Evolutionary conservation across 2,797 vertebrate species (phyloP), one percentile per base, ranked within the genome.

Genomic region (Trichosurus vulpecula): DNA sequence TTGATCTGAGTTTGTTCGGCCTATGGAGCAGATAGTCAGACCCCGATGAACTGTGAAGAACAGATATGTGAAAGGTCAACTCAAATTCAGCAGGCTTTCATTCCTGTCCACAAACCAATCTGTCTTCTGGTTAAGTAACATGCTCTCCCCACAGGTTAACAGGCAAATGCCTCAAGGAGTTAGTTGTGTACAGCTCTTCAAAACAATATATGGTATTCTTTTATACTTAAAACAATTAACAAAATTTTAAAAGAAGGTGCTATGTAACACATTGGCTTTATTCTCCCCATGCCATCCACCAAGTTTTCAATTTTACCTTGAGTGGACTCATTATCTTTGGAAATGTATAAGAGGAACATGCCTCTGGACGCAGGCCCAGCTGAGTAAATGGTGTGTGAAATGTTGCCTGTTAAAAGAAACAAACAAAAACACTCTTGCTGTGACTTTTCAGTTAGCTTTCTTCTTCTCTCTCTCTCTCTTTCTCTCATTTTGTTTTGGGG

Each of bases 321-420:
- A 98, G 97, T 27, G 94, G 0, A 16, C 99, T 99, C 99, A 99
- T 99, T 0, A 99, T 98, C 97, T 98, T 99, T 81, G 99, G 99
- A 97, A 99, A 99, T 30, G 98, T 99, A 96, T 99, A 99, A 54
- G 99, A 99, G 30, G 99, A 99, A 96, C 99, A 99, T 0, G 99
- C 99, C 95, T 99, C 99, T 0, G 99, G 98, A 96, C 98, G 99
- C 98, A 99, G 99, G 29, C 99, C 99, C 74, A 99, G 98, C 54
- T 99, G 98, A 96, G 97, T 99, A 98, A 99, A 99, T 0, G 99
- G 99, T 0, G 98, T 99, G 61, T 99, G 99, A 98, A 99, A 99
- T 0, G 99, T 99, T 16, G 99, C 99, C 99, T 99, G 47, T n/a
- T 56, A 54, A 91, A 0, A 96, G 0, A 30, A 61, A 61, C 66